Conservation (phyloP, 2,113 vertebrate species). For the Cariama cristata region DNA sequence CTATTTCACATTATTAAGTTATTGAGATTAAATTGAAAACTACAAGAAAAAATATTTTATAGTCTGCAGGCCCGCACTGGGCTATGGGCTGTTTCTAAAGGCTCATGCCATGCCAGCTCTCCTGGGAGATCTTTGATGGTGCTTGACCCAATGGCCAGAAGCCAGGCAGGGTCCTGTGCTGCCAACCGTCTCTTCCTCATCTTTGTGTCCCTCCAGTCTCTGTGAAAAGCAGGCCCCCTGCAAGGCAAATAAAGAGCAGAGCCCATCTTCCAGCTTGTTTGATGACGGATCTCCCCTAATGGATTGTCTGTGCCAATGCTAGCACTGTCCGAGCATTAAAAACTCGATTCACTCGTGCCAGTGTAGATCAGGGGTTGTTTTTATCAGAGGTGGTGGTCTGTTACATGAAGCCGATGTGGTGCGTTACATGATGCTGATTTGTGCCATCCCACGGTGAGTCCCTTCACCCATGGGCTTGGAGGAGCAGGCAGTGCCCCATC, state of each 20-base stretch:
- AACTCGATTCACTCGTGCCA: fast-evolving
- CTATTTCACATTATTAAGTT: background rate
- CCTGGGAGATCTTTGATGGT: fast-evolving
- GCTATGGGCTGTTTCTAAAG: background rate
- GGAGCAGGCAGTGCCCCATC: background rate
- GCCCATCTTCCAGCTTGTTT: background rate
- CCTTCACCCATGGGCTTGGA: background rate
- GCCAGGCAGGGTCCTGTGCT: background rate
- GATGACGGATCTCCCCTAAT: fast-evolving
- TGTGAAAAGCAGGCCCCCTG: background rate
- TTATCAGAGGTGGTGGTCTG: background rate
- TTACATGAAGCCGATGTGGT: background rate
- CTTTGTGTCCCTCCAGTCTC: background rate
- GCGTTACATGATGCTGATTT: too few relatives aligned
- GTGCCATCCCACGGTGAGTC: background rate
- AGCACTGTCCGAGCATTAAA: background rate
- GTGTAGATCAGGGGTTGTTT: background rate
- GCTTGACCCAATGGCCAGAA: background rate
- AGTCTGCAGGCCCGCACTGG: background rate
- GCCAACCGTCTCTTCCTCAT: fast-evolving
- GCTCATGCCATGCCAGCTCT: background rate
- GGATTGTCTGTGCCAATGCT: background rate
- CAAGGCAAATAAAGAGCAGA: background rate
- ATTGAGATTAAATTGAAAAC: background rate
- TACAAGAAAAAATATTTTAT: fast-evolving